These are phyloP conservation scores for Diplodus puntazzo DNA, from an alignment of 2,797 vertebrate species.

Conservation along the genomic window DNA sequence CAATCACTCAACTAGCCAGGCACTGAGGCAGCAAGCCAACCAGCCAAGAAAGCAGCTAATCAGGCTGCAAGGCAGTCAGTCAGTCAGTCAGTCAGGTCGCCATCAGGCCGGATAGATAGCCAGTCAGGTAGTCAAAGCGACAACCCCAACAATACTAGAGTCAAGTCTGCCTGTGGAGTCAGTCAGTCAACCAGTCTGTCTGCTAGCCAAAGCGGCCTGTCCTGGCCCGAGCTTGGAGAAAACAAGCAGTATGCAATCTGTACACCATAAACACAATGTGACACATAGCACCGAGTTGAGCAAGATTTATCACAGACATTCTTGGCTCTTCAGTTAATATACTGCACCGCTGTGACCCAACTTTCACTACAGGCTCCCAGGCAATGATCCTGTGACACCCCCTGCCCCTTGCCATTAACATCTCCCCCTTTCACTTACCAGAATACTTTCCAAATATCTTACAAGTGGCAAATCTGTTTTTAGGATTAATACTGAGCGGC, in stretches of 20 bases:
- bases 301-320: conserved; percentile 75
- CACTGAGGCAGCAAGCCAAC: conserved; percentile 67
- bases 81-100: conserved; percentile 49
- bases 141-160: conserved; percentile 35
- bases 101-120: conserved; percentile 39
- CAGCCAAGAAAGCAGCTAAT: conserved; percentile 65
- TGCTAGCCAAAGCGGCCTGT: conserved; percentile 53
- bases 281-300: conserved; percentile 73
- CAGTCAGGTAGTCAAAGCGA: conserved; percentile 56
- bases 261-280: conserved; percentile 80
- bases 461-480: conserved; percentile 77
- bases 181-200: conserved; percentile 42
- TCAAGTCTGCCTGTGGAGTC: conserved; percentile 37
- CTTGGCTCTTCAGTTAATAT: conserved; percentile 68
- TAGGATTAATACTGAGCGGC: conserved; percentile 72
- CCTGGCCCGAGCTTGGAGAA: conserved; percentile 64
- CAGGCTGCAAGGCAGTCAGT: conserved; percentile 50
- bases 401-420: conserved; percentile 60
- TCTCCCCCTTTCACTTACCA: conserved; percentile 58
- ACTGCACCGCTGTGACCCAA: conserved; percentile 60
- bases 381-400: conserved; percentile 58
- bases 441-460: conserved; percentile 75
- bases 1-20: conserved; percentile 75
- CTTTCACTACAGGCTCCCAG: conserved; percentile 66
- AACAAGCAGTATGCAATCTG: conserved; percentile 76